These are phyloP conservation scores for Oscheius sp. DNA, from an alignment of 2,888 invertebrate genomes.

Conservation along the genomic window DNA sequence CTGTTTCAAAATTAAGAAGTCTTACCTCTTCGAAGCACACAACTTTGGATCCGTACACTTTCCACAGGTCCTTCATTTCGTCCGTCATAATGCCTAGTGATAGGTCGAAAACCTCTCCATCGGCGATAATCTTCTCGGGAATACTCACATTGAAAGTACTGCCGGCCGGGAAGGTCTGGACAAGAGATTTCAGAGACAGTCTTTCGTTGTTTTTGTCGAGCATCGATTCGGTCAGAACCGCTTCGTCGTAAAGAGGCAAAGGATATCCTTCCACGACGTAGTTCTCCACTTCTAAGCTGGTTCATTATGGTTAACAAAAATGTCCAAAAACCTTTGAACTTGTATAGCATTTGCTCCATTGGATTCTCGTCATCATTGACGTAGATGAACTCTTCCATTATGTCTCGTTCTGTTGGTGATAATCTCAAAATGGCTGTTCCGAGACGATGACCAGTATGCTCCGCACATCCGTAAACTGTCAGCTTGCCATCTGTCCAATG, in stretches of 20 bases:
- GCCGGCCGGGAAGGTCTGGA: constrained; percentile 1
- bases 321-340: constrained; percentile 29
- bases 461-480: constrained; percentile 55
- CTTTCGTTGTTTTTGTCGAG: constrained; percentile 33
- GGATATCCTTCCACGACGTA: constrained; percentile 42
- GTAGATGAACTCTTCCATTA: constrained; percentile 45
- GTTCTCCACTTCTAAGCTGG: constrained; percentile 32
- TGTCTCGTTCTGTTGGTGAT: constrained; percentile 33
- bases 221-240: constrained; percentile 23
- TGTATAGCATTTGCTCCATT: constrained; percentile 40
- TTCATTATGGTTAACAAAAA: not conserved
- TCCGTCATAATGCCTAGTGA: constrained; percentile 39
- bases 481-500: constrained; percentile 46
- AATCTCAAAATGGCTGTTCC: constrained; percentile 52
- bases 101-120: not conserved
- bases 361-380: constrained; percentile 37
- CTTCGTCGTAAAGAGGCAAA: not conserved
- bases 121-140: not conserved
- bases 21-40: constrained; percentile 41
- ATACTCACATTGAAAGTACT: constrained; percentile 28
- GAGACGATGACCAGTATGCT: constrained; percentile 61
- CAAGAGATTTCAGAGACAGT: constrained; percentile 18
- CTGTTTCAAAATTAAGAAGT: not conserved
- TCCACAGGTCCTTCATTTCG: constrained; percentile 38
- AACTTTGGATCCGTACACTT: constrained; percentile 8